Evolutionary conservation across 1,140 invertebrate species (phyloP).

Genomic region (Melanaphis sacchari): DNA sequence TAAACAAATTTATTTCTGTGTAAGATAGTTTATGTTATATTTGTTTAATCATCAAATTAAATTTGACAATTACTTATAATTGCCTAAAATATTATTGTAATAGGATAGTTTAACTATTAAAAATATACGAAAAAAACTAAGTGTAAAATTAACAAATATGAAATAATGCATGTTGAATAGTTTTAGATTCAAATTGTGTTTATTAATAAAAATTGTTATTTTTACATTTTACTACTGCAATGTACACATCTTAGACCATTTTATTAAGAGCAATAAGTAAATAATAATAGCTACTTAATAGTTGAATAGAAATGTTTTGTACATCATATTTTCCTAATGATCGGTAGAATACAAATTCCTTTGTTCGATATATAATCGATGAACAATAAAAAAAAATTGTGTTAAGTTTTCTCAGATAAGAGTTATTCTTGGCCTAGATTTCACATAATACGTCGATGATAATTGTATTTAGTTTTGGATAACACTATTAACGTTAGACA

Average conservation of each 20-base stretch:
- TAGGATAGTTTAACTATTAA: no score
- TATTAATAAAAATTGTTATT: no score
- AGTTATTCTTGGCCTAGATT: not conserved
- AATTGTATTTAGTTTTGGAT: slow-evolving; percentile 2
- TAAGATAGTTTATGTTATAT: no score
- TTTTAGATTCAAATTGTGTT: no score
- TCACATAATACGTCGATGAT: not conserved
- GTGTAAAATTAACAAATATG: no score
- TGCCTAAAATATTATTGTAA: no score
- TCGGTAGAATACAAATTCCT: not conserved
- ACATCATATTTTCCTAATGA: not conserved
- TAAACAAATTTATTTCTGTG: no score
- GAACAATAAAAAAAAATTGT: not conserved
- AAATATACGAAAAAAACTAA: no score
- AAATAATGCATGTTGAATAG: no score
- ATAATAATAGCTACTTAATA: not conserved
- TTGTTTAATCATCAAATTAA: no score
- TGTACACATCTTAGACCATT: not conserved
- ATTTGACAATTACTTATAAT: no score
- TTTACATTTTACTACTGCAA: not conserved
- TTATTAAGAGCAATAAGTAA: not conserved
- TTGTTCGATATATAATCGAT: not conserved
- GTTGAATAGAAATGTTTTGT: not conserved
- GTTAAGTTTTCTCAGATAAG: not conserved
- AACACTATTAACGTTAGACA: not conserved